Conservation (phyloP, 2,113 vertebrate species). For the Hemicordylus capensis region DNA sequence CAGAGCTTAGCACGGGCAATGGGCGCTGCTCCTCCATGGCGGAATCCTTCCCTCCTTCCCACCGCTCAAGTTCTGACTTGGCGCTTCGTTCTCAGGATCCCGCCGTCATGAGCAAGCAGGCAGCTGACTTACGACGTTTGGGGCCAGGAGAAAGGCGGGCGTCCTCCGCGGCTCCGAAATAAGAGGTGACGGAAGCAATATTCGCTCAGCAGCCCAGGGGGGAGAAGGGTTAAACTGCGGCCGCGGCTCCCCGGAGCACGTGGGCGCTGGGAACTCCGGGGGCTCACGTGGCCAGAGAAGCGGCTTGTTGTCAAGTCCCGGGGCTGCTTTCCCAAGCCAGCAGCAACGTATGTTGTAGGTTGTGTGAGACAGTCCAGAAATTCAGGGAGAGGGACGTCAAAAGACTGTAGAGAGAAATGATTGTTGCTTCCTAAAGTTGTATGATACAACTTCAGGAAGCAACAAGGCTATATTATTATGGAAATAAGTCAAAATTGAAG, state of each 20-base stretch:
- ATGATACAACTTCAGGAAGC: too few relatives aligned
- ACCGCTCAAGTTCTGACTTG: too few relatives aligned
- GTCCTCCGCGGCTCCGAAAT: too few relatives aligned
- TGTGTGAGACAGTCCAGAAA: background rate
- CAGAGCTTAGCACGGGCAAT: background rate
- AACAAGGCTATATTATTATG: too few relatives aligned
- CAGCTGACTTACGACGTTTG: background rate
- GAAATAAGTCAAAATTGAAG: too few relatives aligned
- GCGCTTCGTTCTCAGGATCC: too few relatives aligned
- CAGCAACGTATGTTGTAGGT: background rate
- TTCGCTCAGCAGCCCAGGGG: background rate
- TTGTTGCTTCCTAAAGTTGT: too few relatives aligned
- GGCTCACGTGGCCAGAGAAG: background rate
- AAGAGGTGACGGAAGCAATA: background rate
- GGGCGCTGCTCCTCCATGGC: background rate
- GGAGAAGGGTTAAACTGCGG: background rate
- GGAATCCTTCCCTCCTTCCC: accelerated
- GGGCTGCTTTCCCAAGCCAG: background rate
- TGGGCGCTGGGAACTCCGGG: background rate
- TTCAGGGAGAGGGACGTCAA: accelerated
- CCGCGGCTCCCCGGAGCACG: background rate
- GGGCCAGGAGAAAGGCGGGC: too few relatives aligned
- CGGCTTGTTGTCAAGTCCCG: too few relatives aligned
- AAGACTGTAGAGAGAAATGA: background rate
- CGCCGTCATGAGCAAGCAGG: background rate